Evolutionary conservation across 2,888 invertebrate species (phyloP).

Genomic region (Clivina fossor): DNA sequence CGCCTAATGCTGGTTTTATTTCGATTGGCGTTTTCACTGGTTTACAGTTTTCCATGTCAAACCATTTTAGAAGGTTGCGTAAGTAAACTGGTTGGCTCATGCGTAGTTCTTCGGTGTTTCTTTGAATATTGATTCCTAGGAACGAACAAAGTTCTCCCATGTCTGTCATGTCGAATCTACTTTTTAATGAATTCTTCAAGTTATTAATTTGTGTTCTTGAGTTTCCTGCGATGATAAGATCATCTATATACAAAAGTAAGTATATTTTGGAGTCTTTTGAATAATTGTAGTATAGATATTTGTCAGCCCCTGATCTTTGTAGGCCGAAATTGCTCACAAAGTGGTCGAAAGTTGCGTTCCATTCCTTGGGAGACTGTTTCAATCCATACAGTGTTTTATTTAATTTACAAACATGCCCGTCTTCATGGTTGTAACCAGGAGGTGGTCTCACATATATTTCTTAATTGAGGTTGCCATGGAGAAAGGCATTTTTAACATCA

Average conservation of each 20-base stretch:
- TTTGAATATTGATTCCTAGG: conserved; percentile 42
- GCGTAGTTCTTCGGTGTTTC: conserved; percentile 36
- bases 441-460: conserved; percentile 43
- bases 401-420: neutral
- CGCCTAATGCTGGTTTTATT: conserved; percentile 23
- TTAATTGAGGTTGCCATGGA: conserved; percentile 42
- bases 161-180: conserved; percentile 43
- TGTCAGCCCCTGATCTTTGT: neutral
- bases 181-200: conserved; percentile 37
- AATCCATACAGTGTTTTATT: neutral
- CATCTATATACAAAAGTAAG: conserved; percentile 43
- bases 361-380: neutral
- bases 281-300: neutral
- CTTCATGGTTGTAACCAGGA: conserved; percentile 29
- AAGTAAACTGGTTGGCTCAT: conserved; percentile 41
- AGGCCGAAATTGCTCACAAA: neutral
- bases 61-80: conserved; percentile 39
- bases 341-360: neutral
- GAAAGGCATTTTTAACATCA: conserved; percentile 45
- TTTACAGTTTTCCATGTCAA: conserved; percentile 43
- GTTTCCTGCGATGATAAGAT: conserved; percentile 41
- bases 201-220: conserved; percentile 33
- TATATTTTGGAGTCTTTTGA: conserved; percentile 21
- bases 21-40: conserved; percentile 40
- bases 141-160: conserved; percentile 41